phyloP scores from a whole-genome alignment of 2,888 invertebrate genomes.

The Andrena bucephala region DNA sequence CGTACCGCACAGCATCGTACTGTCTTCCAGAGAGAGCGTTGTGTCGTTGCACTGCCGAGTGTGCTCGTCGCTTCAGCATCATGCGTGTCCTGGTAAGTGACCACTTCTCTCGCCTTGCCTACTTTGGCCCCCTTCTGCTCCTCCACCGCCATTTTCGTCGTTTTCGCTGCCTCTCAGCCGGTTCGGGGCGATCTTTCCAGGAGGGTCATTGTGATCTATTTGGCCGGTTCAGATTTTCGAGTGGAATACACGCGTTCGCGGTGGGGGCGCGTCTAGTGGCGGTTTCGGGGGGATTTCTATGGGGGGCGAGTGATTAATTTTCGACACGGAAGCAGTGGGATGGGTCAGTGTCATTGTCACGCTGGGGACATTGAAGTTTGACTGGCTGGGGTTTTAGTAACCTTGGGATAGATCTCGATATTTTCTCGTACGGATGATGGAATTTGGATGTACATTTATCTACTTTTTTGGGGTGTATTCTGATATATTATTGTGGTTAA shows the following conservation, averaged over 20 bases:
- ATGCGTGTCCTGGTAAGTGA: conserved; percentile 77
- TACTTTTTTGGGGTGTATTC: background rate
- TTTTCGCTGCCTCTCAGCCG: background rate
- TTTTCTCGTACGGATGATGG: too few species aligned
- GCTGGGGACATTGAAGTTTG: background rate
- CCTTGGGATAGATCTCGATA: background rate
- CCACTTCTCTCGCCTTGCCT: conserved; percentile 11
- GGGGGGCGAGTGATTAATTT: background rate
- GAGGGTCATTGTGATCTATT: background rate
- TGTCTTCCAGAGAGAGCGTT: conserved; percentile 46
- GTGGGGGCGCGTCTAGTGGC: background rate
- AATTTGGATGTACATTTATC: too few species aligned
- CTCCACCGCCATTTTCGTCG: background rate
- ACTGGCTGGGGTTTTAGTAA: background rate
- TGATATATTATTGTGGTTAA: background rate
- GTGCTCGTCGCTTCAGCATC: conserved; percentile 60
- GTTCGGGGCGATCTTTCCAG: background rate
- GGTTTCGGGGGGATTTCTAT: background rate
- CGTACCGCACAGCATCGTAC: conserved; percentile 27
- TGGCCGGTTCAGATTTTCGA: background rate
- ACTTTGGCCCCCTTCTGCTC: background rate
- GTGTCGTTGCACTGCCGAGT: conserved; percentile 39
- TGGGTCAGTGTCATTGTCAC: conserved; percentile 1
- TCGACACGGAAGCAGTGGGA: background rate
- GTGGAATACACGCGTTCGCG: background rate